A percentile compares a stretch with the other conserved stretches of the same genome.
Conservation (phyloP, 2,888 invertebrate species). For the Spisula solida region DNA sequence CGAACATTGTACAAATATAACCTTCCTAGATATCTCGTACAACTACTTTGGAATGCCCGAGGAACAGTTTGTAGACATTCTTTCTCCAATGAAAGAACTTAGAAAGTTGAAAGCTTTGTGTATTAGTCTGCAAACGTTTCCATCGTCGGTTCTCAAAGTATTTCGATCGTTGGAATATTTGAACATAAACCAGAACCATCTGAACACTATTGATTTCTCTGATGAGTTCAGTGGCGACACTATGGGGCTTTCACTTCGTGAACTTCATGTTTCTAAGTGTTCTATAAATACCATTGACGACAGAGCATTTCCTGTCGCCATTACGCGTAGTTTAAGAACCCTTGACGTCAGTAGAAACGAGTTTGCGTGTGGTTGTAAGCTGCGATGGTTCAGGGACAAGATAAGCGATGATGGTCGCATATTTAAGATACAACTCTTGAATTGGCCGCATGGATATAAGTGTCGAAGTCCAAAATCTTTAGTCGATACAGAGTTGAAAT, state of each 20-base stretch:
- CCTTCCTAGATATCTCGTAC: conserved; percentile 30
- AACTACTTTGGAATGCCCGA: conserved; percentile 19
- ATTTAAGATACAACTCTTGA: conserved; percentile 1
- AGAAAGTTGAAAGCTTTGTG: neutral
- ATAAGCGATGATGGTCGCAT: conserved; percentile 13
- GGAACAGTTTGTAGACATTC: neutral
- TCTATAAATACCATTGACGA: conserved; percentile 1
- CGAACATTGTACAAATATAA: conserved; percentile 14
- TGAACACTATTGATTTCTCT: conserved; percentile 17
- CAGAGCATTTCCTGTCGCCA: conserved; percentile 26
- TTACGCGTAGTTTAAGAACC: neutral
- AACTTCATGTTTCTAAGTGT: neutral
- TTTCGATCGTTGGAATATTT: conserved; percentile 21
- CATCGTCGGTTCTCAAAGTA: conserved; percentile 5
- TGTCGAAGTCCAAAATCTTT: conserved; percentile 39
- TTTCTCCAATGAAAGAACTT: conserved; percentile 30
- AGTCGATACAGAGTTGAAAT: neutral
- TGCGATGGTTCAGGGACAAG: conserved; percentile 41
- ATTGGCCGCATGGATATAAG: conserved; percentile 51
- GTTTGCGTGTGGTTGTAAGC: conserved; percentile 40
- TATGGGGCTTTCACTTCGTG: neutral
- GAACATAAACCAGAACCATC: conserved; percentile 23
- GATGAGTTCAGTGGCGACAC: neutral
- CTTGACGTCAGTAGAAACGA: conserved; percentile 34
- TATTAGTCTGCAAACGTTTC: conserved; percentile 25